A percentile compares a stretch with the other conserved stretches of the same genome.
Conservation (phyloP, 2,888 invertebrate genomes). For the Caenorhabditis zanzibari region DNA sequence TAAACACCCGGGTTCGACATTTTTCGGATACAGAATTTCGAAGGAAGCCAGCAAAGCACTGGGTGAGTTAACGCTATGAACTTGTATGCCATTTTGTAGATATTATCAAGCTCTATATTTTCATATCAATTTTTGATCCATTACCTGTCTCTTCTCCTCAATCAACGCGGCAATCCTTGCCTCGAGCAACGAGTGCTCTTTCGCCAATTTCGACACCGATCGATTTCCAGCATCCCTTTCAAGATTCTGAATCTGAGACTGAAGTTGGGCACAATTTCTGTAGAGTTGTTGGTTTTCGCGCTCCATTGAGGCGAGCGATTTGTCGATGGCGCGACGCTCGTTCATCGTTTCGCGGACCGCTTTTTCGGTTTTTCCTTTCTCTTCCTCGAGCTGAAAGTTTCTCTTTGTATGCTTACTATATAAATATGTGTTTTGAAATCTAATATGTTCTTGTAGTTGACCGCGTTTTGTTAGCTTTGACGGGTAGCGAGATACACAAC, state of each 20-base stretch:
- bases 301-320: conserved; percentile 79
- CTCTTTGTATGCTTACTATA: too few species aligned
- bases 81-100: too few species aligned
- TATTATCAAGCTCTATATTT: too few species aligned
- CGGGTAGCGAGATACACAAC: too few species aligned
- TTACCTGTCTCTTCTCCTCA: conserved; percentile 78
- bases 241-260: conserved; percentile 76
- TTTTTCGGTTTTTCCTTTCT: conserved; percentile 73
- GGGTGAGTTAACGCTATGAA: too few species aligned
- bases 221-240: conserved; percentile 74
- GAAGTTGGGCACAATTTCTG: conserved; percentile 76
- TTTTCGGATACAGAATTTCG: too few species aligned
- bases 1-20: too few species aligned
- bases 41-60: too few species aligned
- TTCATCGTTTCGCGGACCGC: conserved; percentile 74
- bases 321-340: conserved; percentile 78
- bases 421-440: too few species aligned
- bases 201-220: conserved; percentile 70
- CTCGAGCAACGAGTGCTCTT: conserved; percentile 73
- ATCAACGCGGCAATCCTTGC: conserved; percentile 68
- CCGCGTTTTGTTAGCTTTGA: too few species aligned
- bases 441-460: not conserved
- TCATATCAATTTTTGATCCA: too few species aligned
- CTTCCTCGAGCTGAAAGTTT: conserved; percentile 77
- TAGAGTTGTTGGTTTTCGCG: conserved; percentile 78